These are phyloP conservation scores for Pocota personata DNA, from an alignment of 2,888 invertebrate species.

Conservation along the genomic window DNA sequence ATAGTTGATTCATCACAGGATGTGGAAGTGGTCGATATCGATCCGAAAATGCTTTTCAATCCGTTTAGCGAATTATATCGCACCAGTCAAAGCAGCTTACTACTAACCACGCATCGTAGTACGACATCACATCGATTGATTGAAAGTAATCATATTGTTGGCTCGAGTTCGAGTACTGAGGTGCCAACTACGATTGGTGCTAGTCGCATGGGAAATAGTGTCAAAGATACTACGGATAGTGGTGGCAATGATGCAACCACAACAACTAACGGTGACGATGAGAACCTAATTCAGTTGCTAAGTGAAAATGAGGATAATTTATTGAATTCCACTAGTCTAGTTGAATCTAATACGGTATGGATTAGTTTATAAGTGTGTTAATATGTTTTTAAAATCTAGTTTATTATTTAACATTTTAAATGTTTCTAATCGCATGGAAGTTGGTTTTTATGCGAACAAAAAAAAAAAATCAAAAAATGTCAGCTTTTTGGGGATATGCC, in stretches of 20 bases:
- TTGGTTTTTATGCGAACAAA: slow-evolving; percentile 3
- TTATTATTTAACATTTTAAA: neutral
- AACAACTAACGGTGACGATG: slow-evolving; percentile 61
- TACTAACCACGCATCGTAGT: slow-evolving; percentile 70
- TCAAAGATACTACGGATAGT: slow-evolving; percentile 46
- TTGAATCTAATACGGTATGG: slow-evolving; percentile 79
- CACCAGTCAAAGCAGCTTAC: slow-evolving; percentile 73
- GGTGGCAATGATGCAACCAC: slow-evolving; percentile 33
- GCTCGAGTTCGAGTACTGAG: slow-evolving; percentile 44
- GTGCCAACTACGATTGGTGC: slow-evolving; percentile 15
- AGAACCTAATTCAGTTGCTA: slow-evolving; percentile 65
- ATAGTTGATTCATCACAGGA: slow-evolving; percentile 84
- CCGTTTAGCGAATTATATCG: slow-evolving; percentile 81
- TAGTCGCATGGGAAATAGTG: slow-evolving; percentile 38
- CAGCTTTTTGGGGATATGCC: neutral
- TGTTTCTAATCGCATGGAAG: slow-evolving; percentile 41
- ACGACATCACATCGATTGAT: slow-evolving; percentile 61
- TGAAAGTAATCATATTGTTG: slow-evolving; percentile 77
- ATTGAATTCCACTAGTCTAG: slow-evolving; percentile 70
- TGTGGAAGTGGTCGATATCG: slow-evolving; percentile 85
- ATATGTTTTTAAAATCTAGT: neutral
- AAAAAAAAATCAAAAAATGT: neutral
- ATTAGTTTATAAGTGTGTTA: slow-evolving; percentile 24
- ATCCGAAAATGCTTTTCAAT: slow-evolving; percentile 85
- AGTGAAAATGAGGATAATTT: slow-evolving; percentile 70